Conservation (phyloP, 2,113 vertebrate genomes). For the Daboia siamensis region DNA sequence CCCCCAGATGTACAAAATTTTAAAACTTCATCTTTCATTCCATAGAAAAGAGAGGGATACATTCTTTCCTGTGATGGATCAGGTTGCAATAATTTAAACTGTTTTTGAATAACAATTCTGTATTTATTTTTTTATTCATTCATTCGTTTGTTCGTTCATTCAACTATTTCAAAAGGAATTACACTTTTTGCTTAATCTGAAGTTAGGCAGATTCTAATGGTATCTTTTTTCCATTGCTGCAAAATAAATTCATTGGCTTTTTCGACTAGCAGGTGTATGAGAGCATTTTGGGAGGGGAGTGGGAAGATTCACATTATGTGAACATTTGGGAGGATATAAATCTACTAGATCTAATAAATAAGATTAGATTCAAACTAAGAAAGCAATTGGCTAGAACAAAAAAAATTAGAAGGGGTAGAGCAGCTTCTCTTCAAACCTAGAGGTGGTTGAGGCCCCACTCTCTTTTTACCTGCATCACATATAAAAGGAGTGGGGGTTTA, state of each 20-base stretch:
- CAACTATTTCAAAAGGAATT: neutral
- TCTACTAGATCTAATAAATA: neutral
- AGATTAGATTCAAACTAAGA: neutral
- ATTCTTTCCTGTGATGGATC: neutral
- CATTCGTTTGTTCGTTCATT: neutral
- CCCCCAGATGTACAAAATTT: neutral
- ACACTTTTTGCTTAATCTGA: neutral
- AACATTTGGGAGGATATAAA: neutral
- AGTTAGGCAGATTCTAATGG: neutral
- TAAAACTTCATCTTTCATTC: neutral
- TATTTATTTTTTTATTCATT: neutral
- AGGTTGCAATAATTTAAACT: neutral
- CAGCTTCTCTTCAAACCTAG: neutral
- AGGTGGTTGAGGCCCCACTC: neutral
- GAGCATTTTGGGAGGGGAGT: neutral
- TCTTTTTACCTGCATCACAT: neutral
- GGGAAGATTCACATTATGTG: neutral
- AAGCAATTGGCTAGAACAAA: neutral
- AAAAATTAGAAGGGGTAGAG: neutral
- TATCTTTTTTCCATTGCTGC: neutral
- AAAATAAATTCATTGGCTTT: neutral
- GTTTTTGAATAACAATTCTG: neutral
- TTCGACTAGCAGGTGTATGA: neutral
- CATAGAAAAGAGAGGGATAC: neutral
- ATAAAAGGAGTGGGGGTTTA: neutral